These are phyloP conservation scores for Ethmia dodecea DNA, from an alignment of 2,888 invertebrate genomes.

Conservation along the genomic window DNA sequence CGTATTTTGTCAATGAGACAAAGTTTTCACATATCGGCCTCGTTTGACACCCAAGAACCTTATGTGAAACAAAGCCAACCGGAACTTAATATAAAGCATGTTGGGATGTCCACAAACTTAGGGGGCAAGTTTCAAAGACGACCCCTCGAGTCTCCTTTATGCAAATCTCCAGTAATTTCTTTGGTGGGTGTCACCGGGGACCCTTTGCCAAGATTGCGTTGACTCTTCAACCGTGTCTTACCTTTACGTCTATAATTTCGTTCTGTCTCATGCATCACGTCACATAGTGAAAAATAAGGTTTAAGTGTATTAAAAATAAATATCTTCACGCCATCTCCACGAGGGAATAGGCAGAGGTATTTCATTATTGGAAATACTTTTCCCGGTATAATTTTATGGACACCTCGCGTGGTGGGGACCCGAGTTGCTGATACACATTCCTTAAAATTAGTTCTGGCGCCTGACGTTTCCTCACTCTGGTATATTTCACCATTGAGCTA, in stretches of 20 bases:
- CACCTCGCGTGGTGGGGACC: no score
- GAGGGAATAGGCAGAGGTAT: no score
- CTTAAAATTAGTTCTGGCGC: no score
- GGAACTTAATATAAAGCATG: slow-evolving; percentile 64
- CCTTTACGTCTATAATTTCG: slow-evolving; percentile 37
- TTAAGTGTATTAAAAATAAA: no score
- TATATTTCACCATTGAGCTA: no score
- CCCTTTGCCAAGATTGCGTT: slow-evolving; percentile 61
- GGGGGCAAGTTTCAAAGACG: slow-evolving; percentile 61
- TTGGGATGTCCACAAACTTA: slow-evolving; percentile 62
- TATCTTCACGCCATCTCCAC: no score
- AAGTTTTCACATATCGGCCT: slow-evolving; percentile 34
- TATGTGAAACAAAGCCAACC: slow-evolving; percentile 44
- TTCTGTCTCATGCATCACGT: no score
- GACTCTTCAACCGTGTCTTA: slow-evolving; percentile 49
- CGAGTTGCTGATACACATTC: no score
- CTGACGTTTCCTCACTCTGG: no score
- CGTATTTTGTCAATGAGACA: slow-evolving; percentile 17
- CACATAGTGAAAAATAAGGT: no score
- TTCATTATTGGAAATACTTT: no score
- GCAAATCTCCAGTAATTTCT: slow-evolving; percentile 71
- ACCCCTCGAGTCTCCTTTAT: slow-evolving; percentile 68
- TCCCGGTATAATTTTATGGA: no score
- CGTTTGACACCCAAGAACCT: slow-evolving; percentile 37
- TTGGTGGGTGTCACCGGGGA: slow-evolving; percentile 62